A percentile compares a stretch with the other conserved stretches of the same genome.
Evolutionary conservation across 1,140 invertebrate genomes (phyloP).

Genomic region (Branchinecta lindahli): DNA sequence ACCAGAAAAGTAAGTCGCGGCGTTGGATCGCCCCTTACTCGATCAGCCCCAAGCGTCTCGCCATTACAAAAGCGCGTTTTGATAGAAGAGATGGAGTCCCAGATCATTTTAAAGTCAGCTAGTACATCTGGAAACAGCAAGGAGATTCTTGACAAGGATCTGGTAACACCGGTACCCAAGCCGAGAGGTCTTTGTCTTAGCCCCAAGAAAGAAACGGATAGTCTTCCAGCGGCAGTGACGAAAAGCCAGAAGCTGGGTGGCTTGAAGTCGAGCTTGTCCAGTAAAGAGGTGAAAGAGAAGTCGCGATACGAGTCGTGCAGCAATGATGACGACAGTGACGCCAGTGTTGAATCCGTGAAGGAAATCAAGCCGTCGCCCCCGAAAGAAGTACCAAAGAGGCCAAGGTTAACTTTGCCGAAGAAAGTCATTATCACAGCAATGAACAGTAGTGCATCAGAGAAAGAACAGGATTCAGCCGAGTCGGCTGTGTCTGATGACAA

Average conservation of each 20-base stretch:
- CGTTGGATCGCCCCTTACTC: neutral
- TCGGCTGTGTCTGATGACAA: no score
- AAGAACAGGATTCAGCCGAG: no score
- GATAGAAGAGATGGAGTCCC: neutral
- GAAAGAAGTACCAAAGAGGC: no score
- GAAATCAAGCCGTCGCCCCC: no score
- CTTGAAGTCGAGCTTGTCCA: no score
- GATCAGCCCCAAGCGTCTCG: neutral
- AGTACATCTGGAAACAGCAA: neutral
- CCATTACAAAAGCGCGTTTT: neutral
- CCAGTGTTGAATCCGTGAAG: neutral
- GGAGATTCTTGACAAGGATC: neutral
- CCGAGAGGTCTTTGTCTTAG: neutral
- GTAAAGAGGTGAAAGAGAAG: neutral
- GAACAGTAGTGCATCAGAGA: no score
- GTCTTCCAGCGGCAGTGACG: neutral
- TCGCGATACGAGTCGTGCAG: neutral
- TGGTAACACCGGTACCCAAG: neutral
- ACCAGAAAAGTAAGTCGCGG: neutral
- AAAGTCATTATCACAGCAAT: no score
- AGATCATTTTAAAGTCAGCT: neutral
- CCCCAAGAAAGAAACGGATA: neutral
- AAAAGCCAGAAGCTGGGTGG: no score
- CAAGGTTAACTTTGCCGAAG: no score
- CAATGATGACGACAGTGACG: neutral